Evolutionary conservation across 2,113 vertebrate species (phyloP).

Genomic region (Gambusia affinis): DNA sequence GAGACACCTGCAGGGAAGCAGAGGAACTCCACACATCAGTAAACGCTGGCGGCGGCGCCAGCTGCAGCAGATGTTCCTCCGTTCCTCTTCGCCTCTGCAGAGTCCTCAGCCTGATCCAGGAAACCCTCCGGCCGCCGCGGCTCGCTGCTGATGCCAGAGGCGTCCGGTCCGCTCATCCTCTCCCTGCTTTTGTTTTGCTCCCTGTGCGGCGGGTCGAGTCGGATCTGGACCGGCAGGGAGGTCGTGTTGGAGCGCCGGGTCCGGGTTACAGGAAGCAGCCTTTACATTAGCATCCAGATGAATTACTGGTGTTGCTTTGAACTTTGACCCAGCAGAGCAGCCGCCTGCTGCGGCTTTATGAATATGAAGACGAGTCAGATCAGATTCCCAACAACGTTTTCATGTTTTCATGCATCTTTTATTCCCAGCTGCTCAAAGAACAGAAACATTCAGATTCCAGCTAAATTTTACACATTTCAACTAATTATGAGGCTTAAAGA

Average conservation of each 20-base stretch:
- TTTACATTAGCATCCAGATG: conserved; percentile 35
- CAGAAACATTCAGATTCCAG: too few species aligned
- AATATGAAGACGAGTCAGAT: neutral
- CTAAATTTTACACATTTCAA: too few species aligned
- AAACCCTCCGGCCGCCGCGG: neutral
- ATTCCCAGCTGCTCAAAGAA: too few species aligned
- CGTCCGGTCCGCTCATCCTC: neutral
- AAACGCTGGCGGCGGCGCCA: conserved; percentile 6
- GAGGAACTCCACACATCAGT: neutral
- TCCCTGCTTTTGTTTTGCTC: neutral
- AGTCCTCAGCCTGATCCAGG: conserved; percentile 2
- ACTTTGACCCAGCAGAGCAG: conserved; percentile 6
- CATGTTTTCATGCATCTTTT: neutral
- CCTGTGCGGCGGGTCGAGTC: conserved; percentile 1
- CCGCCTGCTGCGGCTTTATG: neutral
- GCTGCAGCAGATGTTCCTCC: conserved; percentile 30
- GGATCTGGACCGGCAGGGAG: conserved; percentile 12
- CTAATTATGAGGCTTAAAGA: too few species aligned
- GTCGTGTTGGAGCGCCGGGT: neutral
- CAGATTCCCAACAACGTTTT: neutral
- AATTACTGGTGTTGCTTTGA: conserved; percentile 18
- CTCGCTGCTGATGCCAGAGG: neutral
- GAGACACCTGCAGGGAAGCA: neutral
- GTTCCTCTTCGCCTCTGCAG: conserved; percentile 24
- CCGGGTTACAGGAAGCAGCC: conserved; percentile 22